These are phyloP conservation scores for Stegostoma tigrinum DNA, from an alignment of 2,113 vertebrate species.

Conservation along the genomic window DNA sequence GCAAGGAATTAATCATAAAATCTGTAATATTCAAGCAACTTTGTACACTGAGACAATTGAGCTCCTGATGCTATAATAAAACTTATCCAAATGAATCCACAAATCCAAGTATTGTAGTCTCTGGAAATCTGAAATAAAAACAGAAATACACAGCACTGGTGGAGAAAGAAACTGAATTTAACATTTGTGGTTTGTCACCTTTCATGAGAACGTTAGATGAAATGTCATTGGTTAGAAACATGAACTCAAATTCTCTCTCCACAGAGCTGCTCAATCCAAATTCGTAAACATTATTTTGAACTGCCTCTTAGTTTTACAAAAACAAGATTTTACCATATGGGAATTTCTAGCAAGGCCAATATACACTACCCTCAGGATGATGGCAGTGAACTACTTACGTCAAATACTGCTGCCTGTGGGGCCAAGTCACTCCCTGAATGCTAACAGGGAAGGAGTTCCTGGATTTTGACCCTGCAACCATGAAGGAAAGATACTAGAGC, in stretches of 20 bases:
- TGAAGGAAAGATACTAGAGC: background rate
- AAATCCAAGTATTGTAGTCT: background rate
- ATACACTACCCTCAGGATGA: background rate
- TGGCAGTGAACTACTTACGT: background rate
- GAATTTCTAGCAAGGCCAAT: too few species aligned
- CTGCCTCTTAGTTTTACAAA: background rate
- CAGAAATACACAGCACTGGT: too few species aligned
- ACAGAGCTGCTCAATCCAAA: background rate
- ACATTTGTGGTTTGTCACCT: too few species aligned
- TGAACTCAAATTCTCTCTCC: background rate
- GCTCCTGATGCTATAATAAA: too few species aligned
- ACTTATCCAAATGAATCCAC: too few species aligned
- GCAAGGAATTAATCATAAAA: background rate
- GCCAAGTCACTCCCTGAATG: background rate
- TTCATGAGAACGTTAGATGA: background rate
- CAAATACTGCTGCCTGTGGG: background rate
- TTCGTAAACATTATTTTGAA: background rate
- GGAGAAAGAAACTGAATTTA: too few species aligned
- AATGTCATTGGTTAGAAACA: background rate
- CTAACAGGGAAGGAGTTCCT: background rate
- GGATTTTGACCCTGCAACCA: background rate
- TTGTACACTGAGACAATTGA: background rate
- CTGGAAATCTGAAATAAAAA: too few species aligned
- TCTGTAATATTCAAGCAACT: background rate
- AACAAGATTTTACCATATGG: background rate